Evolutionary conservation across 1,140 invertebrate species (phyloP).

Genomic region (Conus betulinus): DNA sequence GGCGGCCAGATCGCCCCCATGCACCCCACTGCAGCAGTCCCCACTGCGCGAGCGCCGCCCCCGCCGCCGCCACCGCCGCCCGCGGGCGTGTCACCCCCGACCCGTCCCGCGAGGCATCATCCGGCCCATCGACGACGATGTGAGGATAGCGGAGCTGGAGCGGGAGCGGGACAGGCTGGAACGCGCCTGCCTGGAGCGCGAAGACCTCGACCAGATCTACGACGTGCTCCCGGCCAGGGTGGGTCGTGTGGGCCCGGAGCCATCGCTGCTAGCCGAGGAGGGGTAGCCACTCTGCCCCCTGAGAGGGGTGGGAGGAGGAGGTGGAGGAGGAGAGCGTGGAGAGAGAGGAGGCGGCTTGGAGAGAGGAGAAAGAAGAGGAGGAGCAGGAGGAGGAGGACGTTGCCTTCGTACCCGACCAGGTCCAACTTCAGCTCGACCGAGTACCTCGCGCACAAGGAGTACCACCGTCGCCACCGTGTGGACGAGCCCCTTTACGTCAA

Average conservation of each 20-base stretch:
- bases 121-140: constrained; percentile 68
- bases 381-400: background rate
- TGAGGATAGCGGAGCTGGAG: constrained; percentile 44
- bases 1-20: background rate
- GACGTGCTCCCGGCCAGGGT: constrained; percentile 20
- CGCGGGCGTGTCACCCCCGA: constrained; percentile 46
- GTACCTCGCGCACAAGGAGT: constrained; percentile 69
- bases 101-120: constrained; percentile 76
- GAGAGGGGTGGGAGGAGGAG: background rate
- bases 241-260: background rate
- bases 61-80: constrained; percentile 10
- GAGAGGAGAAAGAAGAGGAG: background rate
- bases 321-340: background rate
- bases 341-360: background rate
- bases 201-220: constrained; percentile 34
- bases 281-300: background rate
- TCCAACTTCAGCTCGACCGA: constrained; percentile 72
- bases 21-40: background rate
- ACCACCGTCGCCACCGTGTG: constrained; percentile 52
- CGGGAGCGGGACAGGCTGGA: constrained; percentile 23
- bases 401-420: background rate
- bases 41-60: background rate
- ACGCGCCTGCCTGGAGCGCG: constrained; percentile 10
- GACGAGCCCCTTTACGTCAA: constrained; percentile 49
- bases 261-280: background rate